Conservation (phyloP, 2,797 vertebrate species). For the Lepidocolaptes lacrymiger region DNA sequence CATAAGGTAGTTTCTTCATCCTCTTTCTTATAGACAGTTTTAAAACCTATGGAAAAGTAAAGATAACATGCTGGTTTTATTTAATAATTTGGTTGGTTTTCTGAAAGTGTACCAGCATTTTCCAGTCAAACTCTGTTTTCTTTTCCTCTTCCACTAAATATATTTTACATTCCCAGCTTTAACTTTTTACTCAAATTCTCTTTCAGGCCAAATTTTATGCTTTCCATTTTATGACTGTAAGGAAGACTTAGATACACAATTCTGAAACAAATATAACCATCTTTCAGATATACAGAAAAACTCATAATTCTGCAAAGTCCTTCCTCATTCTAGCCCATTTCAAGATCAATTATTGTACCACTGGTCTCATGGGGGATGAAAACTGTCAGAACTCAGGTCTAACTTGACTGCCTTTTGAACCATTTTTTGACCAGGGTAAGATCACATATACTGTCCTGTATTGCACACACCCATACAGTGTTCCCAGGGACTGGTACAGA, state of each 20-base stretch:
- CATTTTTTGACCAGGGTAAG: neutral
- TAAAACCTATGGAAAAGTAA: neutral
- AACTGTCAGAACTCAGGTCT: neutral
- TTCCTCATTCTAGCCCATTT: neutral
- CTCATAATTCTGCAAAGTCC: neutral
- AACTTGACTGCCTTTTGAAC: neutral
- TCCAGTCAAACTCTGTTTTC: neutral
- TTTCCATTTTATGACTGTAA: neutral
- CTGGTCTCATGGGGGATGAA: fast-evolving
- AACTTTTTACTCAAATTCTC: neutral
- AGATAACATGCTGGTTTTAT: neutral
- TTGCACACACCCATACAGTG: neutral
- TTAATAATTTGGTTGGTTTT: neutral
- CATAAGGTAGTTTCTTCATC: neutral
- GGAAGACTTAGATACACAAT: neutral
- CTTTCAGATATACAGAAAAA: neutral
- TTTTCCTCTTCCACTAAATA: neutral
- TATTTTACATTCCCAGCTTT: neutral
- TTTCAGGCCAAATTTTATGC: neutral
- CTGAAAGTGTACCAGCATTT: neutral
- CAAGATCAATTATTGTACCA: neutral
- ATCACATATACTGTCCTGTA: neutral
- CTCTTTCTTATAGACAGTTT: neutral
- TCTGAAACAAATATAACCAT: neutral
- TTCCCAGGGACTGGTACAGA: neutral